phyloP scores from a whole-genome alignment of 2,888 invertebrate species.

The Oeneis ivallda region DNA sequence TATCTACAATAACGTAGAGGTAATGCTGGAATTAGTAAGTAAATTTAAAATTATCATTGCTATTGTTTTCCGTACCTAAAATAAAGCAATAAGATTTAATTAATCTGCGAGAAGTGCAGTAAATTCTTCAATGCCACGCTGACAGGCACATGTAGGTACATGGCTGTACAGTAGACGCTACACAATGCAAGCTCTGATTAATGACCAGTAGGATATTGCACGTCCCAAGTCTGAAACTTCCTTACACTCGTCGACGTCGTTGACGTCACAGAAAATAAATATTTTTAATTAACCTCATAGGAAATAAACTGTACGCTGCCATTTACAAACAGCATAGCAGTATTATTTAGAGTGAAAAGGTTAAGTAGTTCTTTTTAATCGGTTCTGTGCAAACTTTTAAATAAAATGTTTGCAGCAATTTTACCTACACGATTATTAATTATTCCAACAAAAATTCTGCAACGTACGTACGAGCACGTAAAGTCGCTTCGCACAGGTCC shows the following conservation, averaged over 20 bases:
- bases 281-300: conserved; percentile 17
- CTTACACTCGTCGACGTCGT: conserved; percentile 5
- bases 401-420: not conserved
- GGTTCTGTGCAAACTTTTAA: not conserved
- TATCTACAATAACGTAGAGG: too few relatives aligned
- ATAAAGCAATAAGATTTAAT: not conserved
- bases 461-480: too few relatives aligned
- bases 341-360: not conserved
- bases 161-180: not conserved
- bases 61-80: too few relatives aligned
- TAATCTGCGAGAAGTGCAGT: not conserved
- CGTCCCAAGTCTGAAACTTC: conserved; percentile 15
- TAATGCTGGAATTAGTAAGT: too few relatives aligned
- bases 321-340: not conserved
- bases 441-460: too few relatives aligned
- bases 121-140: conserved; percentile 1
- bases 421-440: not conserved
- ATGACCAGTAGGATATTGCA: conserved; percentile 6
- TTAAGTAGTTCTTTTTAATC: not conserved
- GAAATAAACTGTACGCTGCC: conserved; percentile 1
- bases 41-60: not conserved
- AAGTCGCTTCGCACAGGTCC: too few relatives aligned
- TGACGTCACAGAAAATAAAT: conserved; percentile 12
- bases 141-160: not conserved
- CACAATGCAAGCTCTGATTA: conserved; percentile 19